Evolutionary conservation across 2,113 vertebrate species (phyloP).

Genomic region (Ibidorhyncha struthersii): DNA sequence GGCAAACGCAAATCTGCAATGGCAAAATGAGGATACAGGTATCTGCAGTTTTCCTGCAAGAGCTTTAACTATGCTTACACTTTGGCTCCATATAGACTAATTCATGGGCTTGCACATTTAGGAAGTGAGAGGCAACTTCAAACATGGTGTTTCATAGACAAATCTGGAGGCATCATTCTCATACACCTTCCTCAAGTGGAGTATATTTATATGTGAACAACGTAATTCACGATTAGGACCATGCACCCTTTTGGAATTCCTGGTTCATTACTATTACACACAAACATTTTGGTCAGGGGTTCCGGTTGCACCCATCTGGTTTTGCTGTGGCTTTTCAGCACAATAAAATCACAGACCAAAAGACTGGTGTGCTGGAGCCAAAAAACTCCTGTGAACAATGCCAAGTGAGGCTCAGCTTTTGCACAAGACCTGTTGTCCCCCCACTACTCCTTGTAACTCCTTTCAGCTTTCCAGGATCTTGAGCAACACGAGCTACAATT

Average conservation of each 20-base stretch:
- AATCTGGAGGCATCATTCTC: neutral
- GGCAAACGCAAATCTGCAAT: slow-evolving; percentile 50
- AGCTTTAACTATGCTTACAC: neutral
- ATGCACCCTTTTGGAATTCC: neutral
- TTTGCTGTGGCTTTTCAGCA: neutral
- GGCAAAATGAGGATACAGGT: slow-evolving; percentile 33
- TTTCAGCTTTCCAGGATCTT: neutral
- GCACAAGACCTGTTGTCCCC: neutral
- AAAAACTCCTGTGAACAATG: neutral
- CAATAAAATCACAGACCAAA: neutral
- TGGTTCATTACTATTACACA: neutral
- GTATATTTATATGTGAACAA: neutral
- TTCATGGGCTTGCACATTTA: neutral
- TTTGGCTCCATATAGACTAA: neutral
- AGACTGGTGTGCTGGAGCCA: neutral
- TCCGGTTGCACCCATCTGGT: neutral
- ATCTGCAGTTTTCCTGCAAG: neutral
- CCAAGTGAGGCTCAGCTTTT: neutral
- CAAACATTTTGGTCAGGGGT: neutral
- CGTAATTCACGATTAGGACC: neutral
- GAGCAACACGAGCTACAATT: neutral
- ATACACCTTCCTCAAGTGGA: neutral
- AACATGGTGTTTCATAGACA: neutral
- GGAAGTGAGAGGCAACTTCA: neutral
- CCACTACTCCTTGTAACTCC: neutral